A percentile compares a stretch with the other conserved stretches of the same genome.
Evolutionary conservation across 2,113 vertebrate genomes (phyloP).

Genomic region (Procavia capensis): DNA sequence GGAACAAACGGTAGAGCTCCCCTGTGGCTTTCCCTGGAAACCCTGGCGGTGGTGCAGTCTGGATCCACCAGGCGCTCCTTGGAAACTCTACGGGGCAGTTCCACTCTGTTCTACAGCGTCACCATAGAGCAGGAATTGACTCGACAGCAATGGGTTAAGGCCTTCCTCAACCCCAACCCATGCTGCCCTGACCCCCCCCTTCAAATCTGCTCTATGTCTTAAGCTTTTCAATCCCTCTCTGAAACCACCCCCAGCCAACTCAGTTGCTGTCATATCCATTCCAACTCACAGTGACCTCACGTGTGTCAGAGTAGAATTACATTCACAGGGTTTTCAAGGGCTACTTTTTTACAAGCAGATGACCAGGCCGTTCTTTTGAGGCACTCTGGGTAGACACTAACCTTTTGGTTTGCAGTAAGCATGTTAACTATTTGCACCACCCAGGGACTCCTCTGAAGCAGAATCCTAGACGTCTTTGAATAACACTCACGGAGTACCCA

Average conservation of each 20-base stretch:
- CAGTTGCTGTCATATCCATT: not conserved
- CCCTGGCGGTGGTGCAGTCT: too few species aligned
- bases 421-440: not conserved
- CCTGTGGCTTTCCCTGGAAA: fast-evolving
- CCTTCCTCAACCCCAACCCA: fast-evolving
- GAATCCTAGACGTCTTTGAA: not conserved
- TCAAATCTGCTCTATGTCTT: not conserved
- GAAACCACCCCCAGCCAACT: not conserved
- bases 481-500: not conserved
- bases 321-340: not conserved
- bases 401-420: not conserved
- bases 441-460: not conserved
- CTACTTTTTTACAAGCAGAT: not conserved
- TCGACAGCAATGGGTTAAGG: too few species aligned
- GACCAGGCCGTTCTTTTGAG: not conserved
- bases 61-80: too few species aligned
- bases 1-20: not conserved
- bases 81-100: too few species aligned
- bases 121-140: too few species aligned
- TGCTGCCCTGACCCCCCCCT: not conserved
- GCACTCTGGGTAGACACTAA: not conserved
- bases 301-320: not conserved
- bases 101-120: too few species aligned
- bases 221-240: not conserved
- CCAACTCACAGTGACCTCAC: not conserved